phyloP scores from a whole-genome alignment of 1,140 invertebrate genomes.

The Meloidogyne chitwoodi region DNA sequence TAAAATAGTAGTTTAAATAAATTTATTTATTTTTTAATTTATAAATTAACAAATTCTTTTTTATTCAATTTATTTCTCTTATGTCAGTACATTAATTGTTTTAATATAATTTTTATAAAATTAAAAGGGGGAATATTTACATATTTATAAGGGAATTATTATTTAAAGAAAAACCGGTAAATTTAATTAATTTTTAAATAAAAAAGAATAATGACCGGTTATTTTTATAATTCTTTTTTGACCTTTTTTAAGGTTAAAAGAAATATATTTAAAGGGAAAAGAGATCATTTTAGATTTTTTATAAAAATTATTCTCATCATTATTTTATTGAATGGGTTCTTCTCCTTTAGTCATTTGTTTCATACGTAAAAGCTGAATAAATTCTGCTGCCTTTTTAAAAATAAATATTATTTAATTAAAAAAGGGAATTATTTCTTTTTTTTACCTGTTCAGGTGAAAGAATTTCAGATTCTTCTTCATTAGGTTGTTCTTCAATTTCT shows the following conservation, averaged over 20 bases:
- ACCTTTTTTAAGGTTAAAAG: neutral
- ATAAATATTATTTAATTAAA: too few relatives aligned
- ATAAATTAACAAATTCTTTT: too few relatives aligned
- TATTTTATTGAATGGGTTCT: neutral
- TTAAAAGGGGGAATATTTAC: too few relatives aligned
- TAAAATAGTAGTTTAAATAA: too few relatives aligned
- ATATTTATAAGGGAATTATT: too few relatives aligned
- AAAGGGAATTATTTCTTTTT: neutral
- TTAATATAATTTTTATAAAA: too few relatives aligned
- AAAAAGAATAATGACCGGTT: neutral
- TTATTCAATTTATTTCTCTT: too few relatives aligned
- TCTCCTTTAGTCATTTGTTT: neutral
- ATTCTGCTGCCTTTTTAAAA: conserved; percentile 7
- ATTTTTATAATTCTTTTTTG: neutral
- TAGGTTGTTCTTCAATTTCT: neutral
- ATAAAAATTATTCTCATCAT: neutral
- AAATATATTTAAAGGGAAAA: neutral
- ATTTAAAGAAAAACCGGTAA: too few relatives aligned
- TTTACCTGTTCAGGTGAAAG: conserved; percentile 12
- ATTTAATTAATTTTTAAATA: too few relatives aligned
- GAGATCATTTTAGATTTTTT: neutral
- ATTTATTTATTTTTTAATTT: too few relatives aligned
- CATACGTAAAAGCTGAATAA: conserved; percentile 7
- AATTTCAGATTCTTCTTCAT: neutral
- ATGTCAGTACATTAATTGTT: too few relatives aligned